Evolutionary conservation across 1,140 invertebrate species (phyloP), one percentile per base, ranked within the genome.

Genomic region (Philaenus spumarius): DNA sequence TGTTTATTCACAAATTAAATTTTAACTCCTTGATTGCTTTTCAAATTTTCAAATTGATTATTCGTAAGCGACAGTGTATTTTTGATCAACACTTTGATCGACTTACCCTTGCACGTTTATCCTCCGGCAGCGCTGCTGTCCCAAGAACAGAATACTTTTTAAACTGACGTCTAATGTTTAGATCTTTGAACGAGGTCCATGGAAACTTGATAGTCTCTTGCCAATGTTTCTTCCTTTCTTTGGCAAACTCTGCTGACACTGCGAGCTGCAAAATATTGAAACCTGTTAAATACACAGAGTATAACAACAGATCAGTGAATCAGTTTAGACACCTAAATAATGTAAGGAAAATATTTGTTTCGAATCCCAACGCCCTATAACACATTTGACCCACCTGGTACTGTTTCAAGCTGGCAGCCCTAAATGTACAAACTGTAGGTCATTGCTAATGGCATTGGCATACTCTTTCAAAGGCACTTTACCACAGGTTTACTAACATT

Each of bases 71-170:
- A n/a, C n/a, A n/a, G n/a, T n/a, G n/a, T 51, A 2, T 22, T 14
- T 35, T 15, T 42, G n/a, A 37, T 46, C 17, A 42, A 37, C 12
- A 51, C 42, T 47, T n/a, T n/a, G n/a, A n/a, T 40, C 12, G 14
- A 53, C 20, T 62, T 65, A 77, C 75, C 66, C 72, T 67, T 45
- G 68, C 66, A 5, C 71, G 64, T 64, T 75, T 73, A 1, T 85
- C 78, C 66, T 87, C 81, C 0, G 83, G 77, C 40, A 94, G 73
- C 1, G 85, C 87, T 0, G 86, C 73, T 0, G 78, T 76, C 0
- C 88, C 89, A 1, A 90, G 72, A 51, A 83, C 76, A 9, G 81
- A 80, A 42, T 83, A 73, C 54, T 81, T 80, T 63, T 78, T 77
- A 64, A 87, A 86, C 70, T 86, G 82, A 26, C 85, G 78, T 22